A percentile compares a stretch with the other conserved stretches of the same genome.
phyloP scores from a whole-genome alignment of 2,888 invertebrate species.

The Sicus ferrugineus region DNA sequence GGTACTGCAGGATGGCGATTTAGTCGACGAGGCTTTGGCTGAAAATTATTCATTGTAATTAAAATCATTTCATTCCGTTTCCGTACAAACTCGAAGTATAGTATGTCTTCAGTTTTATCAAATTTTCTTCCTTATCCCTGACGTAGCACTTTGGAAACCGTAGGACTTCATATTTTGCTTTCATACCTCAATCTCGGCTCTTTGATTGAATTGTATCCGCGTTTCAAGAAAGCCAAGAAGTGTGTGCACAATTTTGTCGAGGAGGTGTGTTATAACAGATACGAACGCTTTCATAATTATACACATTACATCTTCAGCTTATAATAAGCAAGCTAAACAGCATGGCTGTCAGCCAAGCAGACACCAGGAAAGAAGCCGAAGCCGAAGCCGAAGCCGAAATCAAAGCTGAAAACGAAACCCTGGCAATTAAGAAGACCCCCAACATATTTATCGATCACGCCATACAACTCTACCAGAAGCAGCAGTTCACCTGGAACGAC shows the following conservation, averaged over 20 bases:
- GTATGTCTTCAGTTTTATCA: not conserved
- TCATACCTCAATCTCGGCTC: not conserved
- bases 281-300: too few species aligned
- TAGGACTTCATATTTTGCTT: not conserved
- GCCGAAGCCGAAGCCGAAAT: not conserved
- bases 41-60: constrained; percentile 34
- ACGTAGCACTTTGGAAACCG: not conserved
- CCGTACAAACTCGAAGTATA: too few species aligned
- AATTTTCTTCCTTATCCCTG: not conserved
- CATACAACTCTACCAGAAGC: constrained; percentile 40
- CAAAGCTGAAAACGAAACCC: too few species aligned
- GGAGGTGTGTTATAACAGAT: too few species aligned
- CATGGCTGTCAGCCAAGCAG: not conserved
- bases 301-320: constrained; percentile 8
- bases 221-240: not conserved
- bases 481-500: constrained; percentile 42
- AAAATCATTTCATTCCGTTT: not conserved
- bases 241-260: constrained; percentile 7
- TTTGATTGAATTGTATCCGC: not conserved
- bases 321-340: not conserved
- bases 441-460: constrained; percentile 47
- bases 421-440: constrained; percentile 39
- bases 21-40: constrained; percentile 33
- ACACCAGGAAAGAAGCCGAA: too few species aligned
- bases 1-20: constrained; percentile 33